Base-by-base conservation (phyloP, 2,797 vertebrate species). In the Chloroceryle inda region DNA sequence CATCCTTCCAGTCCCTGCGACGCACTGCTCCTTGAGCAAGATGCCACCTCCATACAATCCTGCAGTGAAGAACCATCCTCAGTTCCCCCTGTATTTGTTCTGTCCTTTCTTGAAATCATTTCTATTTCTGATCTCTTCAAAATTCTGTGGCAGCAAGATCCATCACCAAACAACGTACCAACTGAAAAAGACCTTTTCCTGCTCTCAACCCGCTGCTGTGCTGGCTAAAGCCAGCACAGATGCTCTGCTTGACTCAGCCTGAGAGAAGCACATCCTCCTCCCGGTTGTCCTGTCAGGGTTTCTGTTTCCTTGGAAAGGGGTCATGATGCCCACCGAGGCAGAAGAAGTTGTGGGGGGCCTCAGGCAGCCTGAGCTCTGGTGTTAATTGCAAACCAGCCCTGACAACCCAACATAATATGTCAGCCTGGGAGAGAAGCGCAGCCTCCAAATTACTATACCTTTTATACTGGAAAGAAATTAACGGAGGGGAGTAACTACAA, bases 21-120 rank as follows among this genome's bases (percentile, higher is more conserved):
- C 22, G 19, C 0, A 0, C 0, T 0, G 44, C 62, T 83, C 68
- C 16, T 35, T 0, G 21, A 47, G 66, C 31, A 0, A 0, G 50
- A 13, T 4, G 0, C 49, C 81, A 53, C 56, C 71, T 58, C 42
- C 42, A 3, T 2, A 11, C 40, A 1, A 69, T 3, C 52, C 69
- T 55, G 78, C 71, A 21, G 35, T 0, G 20, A 72, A 40, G 6
- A 68, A 50, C 47, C 79, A 26, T 22, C 53, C 73, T 52, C 85
- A 5, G 16, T 33, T 42, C 61, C n/a, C 49, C 49, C 50, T 6
- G 12, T 45, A 68, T 45, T 5, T 5, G 6, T 5, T 58, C 49
- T 13, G 5, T 7, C 8, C 63, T 66, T 45, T 44, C 22, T 11
- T 11, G 16, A 91, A 75, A 66, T 1, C 11, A n/a, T 7, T 44